These are phyloP conservation scores for Amniataba percoides DNA, from an alignment of 2,797 vertebrate species.

Conservation along the genomic window DNA sequence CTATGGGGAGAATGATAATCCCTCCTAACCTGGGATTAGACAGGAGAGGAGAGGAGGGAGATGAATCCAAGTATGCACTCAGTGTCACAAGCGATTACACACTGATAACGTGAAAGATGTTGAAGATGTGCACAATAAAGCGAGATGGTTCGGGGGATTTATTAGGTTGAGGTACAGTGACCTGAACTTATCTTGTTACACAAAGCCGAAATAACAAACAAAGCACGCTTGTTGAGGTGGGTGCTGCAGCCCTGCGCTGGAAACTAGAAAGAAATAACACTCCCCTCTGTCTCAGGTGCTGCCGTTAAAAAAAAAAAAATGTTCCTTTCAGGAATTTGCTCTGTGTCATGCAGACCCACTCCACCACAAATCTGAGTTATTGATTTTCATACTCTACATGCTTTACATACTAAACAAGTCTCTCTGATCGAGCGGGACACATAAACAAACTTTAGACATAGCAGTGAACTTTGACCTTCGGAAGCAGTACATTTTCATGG, in stretches of 20 bases:
- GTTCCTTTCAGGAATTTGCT: conserved; percentile 32
- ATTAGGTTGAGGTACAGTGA: conserved; percentile 32
- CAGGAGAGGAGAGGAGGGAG: conserved; percentile 40
- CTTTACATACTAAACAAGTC: conserved; percentile 43
- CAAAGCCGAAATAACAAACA: conserved; percentile 61
- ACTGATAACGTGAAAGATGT: conserved; percentile 47
- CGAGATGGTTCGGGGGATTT: conserved; percentile 53
- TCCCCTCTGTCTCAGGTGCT: conserved; percentile 34
- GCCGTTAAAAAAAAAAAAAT: conserved; percentile 26
- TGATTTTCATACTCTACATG: conserved; percentile 32
- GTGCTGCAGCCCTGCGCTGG: conserved; percentile 11
- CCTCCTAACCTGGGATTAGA: conserved; percentile 71
- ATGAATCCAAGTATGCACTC: conserved; percentile 63
- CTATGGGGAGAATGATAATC: conserved; percentile 72
- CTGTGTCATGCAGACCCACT: conserved; percentile 28
- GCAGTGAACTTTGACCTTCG: conserved; percentile 39
- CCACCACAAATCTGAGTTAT: conserved; percentile 49
- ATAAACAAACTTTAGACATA: conserved; percentile 3
- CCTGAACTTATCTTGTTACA: conserved; percentile 60
- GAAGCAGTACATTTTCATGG: conserved; percentile 20
- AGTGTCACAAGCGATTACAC: conserved; percentile 68
- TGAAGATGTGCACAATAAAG: conserved; percentile 26
- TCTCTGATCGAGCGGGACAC: conserved; percentile 22
- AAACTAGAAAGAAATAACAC: conserved; percentile 34
- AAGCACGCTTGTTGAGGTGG: conserved; percentile 26